Percentiles rank a stretch among this genome's conserved stretches.
phyloP scores from a whole-genome alignment of 2,797 vertebrate species.

The Catharus ustulatus region DNA sequence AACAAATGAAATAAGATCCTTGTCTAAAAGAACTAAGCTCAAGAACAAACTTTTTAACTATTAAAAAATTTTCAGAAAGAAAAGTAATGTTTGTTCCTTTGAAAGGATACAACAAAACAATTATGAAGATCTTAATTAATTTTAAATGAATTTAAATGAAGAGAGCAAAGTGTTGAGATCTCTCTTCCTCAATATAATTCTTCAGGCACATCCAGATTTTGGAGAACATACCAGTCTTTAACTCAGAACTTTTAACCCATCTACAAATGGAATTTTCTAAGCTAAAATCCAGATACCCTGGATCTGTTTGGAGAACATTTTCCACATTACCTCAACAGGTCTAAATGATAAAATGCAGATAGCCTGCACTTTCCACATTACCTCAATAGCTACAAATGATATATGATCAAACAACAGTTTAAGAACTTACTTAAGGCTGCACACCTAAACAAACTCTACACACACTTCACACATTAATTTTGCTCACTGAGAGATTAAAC shows the following conservation, averaged over 20 bases:
- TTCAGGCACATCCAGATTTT: not conserved
- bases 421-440: not conserved
- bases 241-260: not conserved
- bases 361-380: not conserved
- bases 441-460: not conserved
- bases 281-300: not conserved
- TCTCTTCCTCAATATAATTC: not conserved
- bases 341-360: not conserved
- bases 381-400: not conserved
- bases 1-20: not conserved
- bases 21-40: not conserved
- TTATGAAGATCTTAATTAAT: not conserved
- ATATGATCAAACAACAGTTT: accelerated
- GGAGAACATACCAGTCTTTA: not conserved
- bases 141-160: not conserved
- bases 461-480: not conserved
- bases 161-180: not conserved
- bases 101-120: not conserved
- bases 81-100: not conserved
- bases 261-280: not conserved
- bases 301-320: not conserved
- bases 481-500: not conserved
- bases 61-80: not conserved
- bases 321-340: not conserved
- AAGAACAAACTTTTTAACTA: not conserved